phyloP scores from a whole-genome alignment of 2,888 invertebrate genomes.

The Eledona agricola region DNA sequence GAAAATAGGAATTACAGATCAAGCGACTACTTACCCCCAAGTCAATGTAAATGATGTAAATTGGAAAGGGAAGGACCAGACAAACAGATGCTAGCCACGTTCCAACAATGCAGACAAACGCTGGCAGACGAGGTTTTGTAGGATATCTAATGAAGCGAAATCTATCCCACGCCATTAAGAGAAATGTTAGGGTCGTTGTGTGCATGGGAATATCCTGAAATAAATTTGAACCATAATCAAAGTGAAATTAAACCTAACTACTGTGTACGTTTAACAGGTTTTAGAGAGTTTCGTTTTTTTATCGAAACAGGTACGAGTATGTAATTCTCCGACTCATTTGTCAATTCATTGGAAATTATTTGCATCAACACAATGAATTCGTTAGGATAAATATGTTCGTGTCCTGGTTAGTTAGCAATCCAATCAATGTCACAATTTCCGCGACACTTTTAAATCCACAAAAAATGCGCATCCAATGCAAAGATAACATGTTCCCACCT shows the following conservation, averaged over 20 bases:
- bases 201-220: slow-evolving; percentile 76
- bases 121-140: slow-evolving; percentile 70
- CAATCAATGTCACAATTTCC: no score
- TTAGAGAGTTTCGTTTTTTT: no score
- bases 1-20: neutral
- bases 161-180: slow-evolving; percentile 74
- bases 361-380: no score
- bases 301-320: no score
- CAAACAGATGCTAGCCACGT: slow-evolving; percentile 78
- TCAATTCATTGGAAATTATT: no score
- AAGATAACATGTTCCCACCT: no score
- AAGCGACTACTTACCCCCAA: slow-evolving; percentile 73
- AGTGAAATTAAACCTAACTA: neutral
- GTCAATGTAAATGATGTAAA: slow-evolving; percentile 77
- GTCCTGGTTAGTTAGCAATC: no score
- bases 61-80: slow-evolving; percentile 76
- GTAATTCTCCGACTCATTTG: no score
- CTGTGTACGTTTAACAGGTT: neutral
- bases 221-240: slow-evolving; percentile 41
- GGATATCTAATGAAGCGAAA: slow-evolving; percentile 73
- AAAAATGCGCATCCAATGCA: no score
- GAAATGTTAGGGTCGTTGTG: slow-evolving; percentile 74
- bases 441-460: no score
- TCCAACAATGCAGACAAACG: slow-evolving; percentile 73
- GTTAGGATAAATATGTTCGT: no score